Percentiles rank a stretch among this genome's conserved stretches.
phyloP scores from a whole-genome alignment of 2,888 invertebrate genomes.

The Exocentrus adspersus region DNA sequence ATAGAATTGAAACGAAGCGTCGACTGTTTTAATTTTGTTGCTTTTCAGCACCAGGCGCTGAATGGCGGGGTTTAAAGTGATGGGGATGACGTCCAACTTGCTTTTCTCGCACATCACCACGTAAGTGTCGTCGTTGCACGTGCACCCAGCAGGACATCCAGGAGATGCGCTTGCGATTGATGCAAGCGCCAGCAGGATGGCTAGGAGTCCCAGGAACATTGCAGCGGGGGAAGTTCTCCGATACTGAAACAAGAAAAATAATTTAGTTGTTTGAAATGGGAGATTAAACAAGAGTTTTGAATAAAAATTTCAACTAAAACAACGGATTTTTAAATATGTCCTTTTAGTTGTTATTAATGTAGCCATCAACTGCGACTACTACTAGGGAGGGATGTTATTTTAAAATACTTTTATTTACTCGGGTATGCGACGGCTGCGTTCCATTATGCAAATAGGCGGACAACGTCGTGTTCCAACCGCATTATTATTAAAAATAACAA shows the following conservation, averaged over 20 bases:
- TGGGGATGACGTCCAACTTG: slow-evolving; percentile 88
- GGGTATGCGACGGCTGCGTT: background rate
- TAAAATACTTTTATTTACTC: background rate
- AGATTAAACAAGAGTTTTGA: no score
- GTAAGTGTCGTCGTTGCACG: slow-evolving; percentile 89
- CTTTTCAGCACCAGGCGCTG: slow-evolving; percentile 84
- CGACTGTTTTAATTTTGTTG: slow-evolving; percentile 88
- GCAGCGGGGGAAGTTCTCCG: slow-evolving; percentile 27
- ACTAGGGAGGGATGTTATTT: no score
- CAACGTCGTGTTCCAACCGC: slow-evolving; percentile 20
- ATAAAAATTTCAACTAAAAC: no score
- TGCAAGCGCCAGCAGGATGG: slow-evolving; percentile 48
- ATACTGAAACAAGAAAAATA: slow-evolving; percentile 54
- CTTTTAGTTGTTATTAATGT: no score
- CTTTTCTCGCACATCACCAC: slow-evolving; percentile 88
- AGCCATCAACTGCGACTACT: no score
- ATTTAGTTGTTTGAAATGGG: no score
- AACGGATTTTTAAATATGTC: no score
- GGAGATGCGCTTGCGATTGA: slow-evolving; percentile 67
- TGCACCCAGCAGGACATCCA: slow-evolving; percentile 89
- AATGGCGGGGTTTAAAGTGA: slow-evolving; percentile 90
- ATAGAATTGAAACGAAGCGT: slow-evolving; percentile 90
- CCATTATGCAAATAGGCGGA: slow-evolving; percentile 2
- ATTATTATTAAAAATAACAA: slow-evolving; percentile 51
- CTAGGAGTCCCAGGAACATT: slow-evolving; percentile 41